Evolutionary conservation across 2,797 vertebrate genomes (phyloP), one percentile per base, ranked within the genome.

Genomic region (Anabacerthia variegaticeps): DNA sequence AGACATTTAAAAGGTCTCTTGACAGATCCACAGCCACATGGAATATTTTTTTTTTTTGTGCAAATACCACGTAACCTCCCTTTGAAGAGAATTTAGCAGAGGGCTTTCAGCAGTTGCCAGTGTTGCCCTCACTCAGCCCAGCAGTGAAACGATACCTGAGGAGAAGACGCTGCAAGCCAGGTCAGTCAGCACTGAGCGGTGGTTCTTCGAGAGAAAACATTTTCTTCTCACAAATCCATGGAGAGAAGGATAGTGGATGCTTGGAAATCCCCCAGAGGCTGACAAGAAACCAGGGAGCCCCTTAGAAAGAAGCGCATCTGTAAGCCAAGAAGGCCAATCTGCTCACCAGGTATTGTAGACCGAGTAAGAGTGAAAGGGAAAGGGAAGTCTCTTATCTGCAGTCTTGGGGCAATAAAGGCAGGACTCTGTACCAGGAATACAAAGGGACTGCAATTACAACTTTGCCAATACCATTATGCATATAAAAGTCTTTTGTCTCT

Each of bases 401-500:
- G 77, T 79, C 5, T 2, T 8, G 7, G 46, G 69, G 63, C 88
- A 93, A 86, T 96, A 89, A 93, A 94, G 27, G 23, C 67, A 92
- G 94, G 95, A 97, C 94, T 96, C 85, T 93, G 93, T n/a, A 90
- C 90, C 10, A 17, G 4, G 26, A 77, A 83, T 7, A 37, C 19
- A 37, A 83, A 41, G 65, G 28, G 14, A 62, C 20, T 39, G 75
- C 56, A 41, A 24, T 73, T 76, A 59, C 3, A 43, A 11, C 27
- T 44, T 54, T 68, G 55, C 36, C 19, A 68, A 84, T 58, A 68
- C 37, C 51, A 43, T 22, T 20, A 10, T 0, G 12, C 3, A 6
- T 6, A 7, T 41, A 51, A 51, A 36, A 83, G 41, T 18, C 46
- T 43, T 83, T 74, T 80, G 44, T 52, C 13, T 71, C 27, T 56